Percentiles rank a stretch among this genome's conserved stretches.
Evolutionary conservation across 2,113 vertebrate species (phyloP).

Genomic region (Mionectes macconnelli): DNA sequence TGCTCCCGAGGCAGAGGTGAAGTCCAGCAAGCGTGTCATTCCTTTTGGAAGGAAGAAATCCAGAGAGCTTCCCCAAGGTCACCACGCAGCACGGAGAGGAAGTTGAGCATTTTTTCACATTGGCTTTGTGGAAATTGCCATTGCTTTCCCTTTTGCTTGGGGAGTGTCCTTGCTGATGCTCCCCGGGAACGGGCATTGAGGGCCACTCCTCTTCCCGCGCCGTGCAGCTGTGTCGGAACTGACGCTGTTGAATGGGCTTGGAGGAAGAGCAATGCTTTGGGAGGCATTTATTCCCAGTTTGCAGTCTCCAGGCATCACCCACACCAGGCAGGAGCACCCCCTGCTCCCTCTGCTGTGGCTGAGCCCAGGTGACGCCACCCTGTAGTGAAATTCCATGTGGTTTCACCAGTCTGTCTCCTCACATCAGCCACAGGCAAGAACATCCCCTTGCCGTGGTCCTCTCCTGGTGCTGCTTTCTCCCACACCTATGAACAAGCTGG

Average conservation of each 20-base stretch:
- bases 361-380: background rate
- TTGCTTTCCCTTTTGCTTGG: background rate
- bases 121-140: background rate
- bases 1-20: background rate
- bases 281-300: background rate
- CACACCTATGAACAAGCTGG: background rate
- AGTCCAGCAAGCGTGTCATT: background rate
- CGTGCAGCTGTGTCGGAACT: background rate
- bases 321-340: background rate
- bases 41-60: background rate
- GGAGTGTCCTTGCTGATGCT: background rate
- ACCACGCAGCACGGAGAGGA: rapidly evolving
- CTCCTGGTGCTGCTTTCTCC: background rate
- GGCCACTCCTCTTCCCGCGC: background rate
- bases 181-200: background rate
- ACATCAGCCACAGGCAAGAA: rapidly evolving
- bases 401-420: background rate
- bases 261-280: background rate
- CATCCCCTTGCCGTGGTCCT: rapidly evolving
- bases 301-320: background rate
- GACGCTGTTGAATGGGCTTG: background rate
- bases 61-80: background rate
- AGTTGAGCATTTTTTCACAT: background rate
- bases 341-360: background rate
- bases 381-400: background rate